phyloP scores from a whole-genome alignment of 2,113 vertebrate species.

The Variabilichromis moorii region DNA sequence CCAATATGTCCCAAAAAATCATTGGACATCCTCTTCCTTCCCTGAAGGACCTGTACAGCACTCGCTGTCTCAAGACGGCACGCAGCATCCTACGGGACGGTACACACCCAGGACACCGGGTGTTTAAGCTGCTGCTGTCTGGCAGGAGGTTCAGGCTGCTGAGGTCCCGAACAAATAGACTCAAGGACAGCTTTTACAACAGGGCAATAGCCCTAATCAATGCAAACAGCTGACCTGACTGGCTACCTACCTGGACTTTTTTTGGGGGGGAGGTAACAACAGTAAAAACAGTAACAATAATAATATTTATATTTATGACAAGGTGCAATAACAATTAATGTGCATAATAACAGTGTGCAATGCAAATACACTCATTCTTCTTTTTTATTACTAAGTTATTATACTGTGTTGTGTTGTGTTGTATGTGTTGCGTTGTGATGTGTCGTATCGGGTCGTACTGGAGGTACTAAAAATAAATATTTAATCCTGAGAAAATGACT shows the following conservation, averaged over 20 bases:
- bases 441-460: background rate
- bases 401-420: background rate
- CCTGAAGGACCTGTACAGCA: background rate
- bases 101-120: background rate
- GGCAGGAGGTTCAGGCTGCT: background rate
- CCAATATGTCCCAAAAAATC: background rate
- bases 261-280: background rate
- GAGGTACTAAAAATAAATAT: background rate
- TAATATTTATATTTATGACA: background rate
- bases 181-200: background rate
- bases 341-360: background rate
- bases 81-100: fast-evolving
- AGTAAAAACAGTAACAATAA: background rate
- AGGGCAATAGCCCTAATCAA: background rate
- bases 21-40: background rate
- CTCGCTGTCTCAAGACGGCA: background rate
- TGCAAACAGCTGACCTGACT: background rate
- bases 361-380: fast-evolving
- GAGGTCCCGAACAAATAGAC: background rate
- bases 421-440: background rate
- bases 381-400: background rate
- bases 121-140: background rate
- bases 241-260: background rate
- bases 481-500: background rate
- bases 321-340: background rate